Percentiles rank a stretch among this genome's conserved stretches.
Evolutionary conservation across 2,797 vertebrate species (phyloP).

Genomic region (Centropyge bicolor): DNA sequence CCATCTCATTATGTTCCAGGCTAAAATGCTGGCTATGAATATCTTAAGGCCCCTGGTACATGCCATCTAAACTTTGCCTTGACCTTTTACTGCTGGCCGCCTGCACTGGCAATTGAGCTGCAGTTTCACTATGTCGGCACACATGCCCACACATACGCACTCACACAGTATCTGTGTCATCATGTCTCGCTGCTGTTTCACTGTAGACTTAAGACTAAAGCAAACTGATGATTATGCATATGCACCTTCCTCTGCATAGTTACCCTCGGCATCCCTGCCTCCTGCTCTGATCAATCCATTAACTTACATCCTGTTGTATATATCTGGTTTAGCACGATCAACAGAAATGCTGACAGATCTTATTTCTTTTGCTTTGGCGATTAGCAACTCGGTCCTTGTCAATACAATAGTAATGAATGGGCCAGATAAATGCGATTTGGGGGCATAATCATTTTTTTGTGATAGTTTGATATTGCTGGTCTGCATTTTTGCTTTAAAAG

Average conservation of each 20-base stretch:
- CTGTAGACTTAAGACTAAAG: conserved; percentile 75
- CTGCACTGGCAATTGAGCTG: conserved; percentile 68
- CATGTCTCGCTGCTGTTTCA: conserved; percentile 66
- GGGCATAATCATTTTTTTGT: conserved; percentile 86
- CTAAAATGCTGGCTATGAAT: conserved; percentile 90
- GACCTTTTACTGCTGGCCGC: conserved; percentile 84
- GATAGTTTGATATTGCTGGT: conserved; percentile 88
- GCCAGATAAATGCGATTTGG: conserved; percentile 84
- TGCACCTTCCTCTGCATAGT: conserved; percentile 70
- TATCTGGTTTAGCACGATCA: conserved; percentile 83
- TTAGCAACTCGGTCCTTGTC: conserved; percentile 86
- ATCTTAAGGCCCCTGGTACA: conserved; percentile 85
- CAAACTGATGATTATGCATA: conserved; percentile 82
- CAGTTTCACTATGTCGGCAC: conserved; percentile 59
- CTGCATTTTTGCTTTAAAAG: conserved; percentile 90
- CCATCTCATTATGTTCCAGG: conserved; percentile 86
- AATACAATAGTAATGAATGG: conserved; percentile 88
- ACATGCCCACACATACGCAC: conserved; percentile 36
- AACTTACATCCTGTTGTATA: conserved; percentile 82
- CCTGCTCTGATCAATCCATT: conserved; percentile 82
- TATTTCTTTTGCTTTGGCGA: conserved; percentile 85
- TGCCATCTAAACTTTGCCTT: conserved; percentile 87
- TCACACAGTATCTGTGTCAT: conserved; percentile 60
- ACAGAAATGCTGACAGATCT: conserved; percentile 84
- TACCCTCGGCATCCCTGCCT: conserved; percentile 65